Evolutionary conservation across 1,140 invertebrate species (phyloP).

Genomic region (Drosophila baimaii): DNA sequence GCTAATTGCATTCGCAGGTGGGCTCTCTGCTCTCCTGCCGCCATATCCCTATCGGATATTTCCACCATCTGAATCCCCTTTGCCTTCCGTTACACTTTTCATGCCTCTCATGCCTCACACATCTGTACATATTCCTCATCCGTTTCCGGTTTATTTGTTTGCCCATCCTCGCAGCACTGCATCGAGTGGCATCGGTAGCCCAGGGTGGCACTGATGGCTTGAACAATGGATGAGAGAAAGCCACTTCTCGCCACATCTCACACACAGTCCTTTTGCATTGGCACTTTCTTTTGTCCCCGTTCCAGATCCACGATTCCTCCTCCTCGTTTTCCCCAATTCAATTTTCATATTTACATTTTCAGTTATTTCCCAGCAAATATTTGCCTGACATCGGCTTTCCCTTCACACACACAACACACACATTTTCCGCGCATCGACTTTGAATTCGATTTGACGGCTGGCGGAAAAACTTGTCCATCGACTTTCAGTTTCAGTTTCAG

Average conservation of each 20-base stretch:
- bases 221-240: slow-evolving; percentile 27
- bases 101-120: too few species aligned
- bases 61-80: slow-evolving; percentile 10
- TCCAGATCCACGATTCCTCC: too few species aligned
- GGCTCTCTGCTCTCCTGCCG: slow-evolving; percentile 2
- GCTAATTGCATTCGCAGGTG: slow-evolving; percentile 57
- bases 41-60: background rate
- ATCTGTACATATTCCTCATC: slow-evolving; percentile 33
- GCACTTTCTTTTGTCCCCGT: slow-evolving; percentile 16
- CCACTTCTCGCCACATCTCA: slow-evolving; percentile 7
- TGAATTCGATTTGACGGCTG: slow-evolving; percentile 58
- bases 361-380: slow-evolving; percentile 71
- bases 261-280: slow-evolving; percentile 3
- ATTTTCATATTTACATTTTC: slow-evolving; percentile 68
- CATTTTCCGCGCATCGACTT: slow-evolving; percentile 50
- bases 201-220: slow-evolving; percentile 8
- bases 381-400: slow-evolving; percentile 50
- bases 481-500: slow-evolving; percentile 8
- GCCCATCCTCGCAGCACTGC: slow-evolving; percentile 8
- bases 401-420: slow-evolving; percentile 19
- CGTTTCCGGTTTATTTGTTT: slow-evolving; percentile 38
- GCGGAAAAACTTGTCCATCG: slow-evolving; percentile 3
- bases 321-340: slow-evolving; percentile 23
- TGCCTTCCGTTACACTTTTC: slow-evolving; percentile 55
- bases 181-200: slow-evolving; percentile 11